These are phyloP conservation scores for Drosophila tani DNA, from an alignment of 1,140 invertebrate genomes.

Conservation along the genomic window DNA sequence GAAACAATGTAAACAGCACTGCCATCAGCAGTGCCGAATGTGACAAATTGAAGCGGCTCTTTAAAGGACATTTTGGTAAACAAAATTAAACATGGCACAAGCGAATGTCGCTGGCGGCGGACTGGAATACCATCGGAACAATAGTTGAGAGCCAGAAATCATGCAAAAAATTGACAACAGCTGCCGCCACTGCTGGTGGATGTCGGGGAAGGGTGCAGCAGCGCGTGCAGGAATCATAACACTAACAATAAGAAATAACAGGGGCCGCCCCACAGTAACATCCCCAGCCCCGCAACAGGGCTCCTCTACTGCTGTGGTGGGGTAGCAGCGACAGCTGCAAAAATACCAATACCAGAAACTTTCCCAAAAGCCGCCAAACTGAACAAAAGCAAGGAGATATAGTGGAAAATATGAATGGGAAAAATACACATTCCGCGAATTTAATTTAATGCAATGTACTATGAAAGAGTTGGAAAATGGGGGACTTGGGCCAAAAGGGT, in stretches of 20 bases:
- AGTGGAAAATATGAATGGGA: conserved; percentile 12
- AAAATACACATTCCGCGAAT: conserved; percentile 13
- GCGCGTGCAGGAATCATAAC: conserved; percentile 50
- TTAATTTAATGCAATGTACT: conserved; percentile 11
- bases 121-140: conserved; percentile 7
- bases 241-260: conserved; percentile 50
- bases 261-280: conserved; percentile 16
- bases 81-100: conserved; percentile 3
- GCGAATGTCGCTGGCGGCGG: not conserved
- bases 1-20: conserved; percentile 44
- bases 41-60: conserved; percentile 10
- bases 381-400: conserved; percentile 40
- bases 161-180: conserved; percentile 32
- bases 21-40: conserved; percentile 21
- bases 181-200: conserved; percentile 3
- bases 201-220: conserved; percentile 12
- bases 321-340: conserved; percentile 49
- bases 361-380: conserved; percentile 48
- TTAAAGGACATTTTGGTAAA: not conserved
- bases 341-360: conserved; percentile 49
- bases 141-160: conserved; percentile 19
- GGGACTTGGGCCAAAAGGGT: not conserved
- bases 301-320: conserved; percentile 3
- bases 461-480: not conserved
- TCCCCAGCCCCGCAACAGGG: not conserved